Evolutionary conservation across 2,797 vertebrate genomes (phyloP).

Genomic region (Siniperca scherzeri): DNA sequence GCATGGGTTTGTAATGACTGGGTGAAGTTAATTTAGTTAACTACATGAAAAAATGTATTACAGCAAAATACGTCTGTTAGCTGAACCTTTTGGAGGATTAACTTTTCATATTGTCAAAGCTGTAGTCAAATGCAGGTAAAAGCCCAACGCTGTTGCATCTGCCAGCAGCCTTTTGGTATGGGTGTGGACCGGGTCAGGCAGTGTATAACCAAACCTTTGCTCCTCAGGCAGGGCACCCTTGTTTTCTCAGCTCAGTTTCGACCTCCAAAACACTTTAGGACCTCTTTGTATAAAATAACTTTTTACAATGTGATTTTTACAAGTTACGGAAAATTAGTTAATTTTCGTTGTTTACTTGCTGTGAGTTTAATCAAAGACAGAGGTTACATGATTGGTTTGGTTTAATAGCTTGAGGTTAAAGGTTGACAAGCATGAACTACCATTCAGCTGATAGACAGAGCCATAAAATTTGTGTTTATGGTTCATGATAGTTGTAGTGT

Average conservation of each 20-base stretch:
- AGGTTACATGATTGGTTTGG: conserved; percentile 42
- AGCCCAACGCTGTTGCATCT: background rate
- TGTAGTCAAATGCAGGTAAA: background rate
- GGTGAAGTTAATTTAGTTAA: too few relatives aligned
- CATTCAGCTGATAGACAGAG: conserved; percentile 58
- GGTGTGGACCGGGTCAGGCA: background rate
- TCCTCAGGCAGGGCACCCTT: background rate
- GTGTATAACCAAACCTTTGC: conserved; percentile 1
- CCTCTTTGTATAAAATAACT: background rate
- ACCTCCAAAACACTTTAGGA: background rate
- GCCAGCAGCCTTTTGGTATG: background rate
- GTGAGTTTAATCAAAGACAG: conserved; percentile 41
- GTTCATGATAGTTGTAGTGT: conserved; percentile 37
- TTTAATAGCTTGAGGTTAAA: conserved; percentile 66
- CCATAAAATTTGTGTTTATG: conserved; percentile 74
- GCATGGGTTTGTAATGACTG: too few relatives aligned
- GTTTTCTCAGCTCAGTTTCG: background rate
- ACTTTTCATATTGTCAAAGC: background rate
- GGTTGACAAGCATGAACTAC: conserved; percentile 44
- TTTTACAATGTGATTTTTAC: background rate
- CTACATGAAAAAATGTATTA: too few relatives aligned
- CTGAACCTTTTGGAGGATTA: background rate
- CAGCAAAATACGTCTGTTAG: too few relatives aligned
- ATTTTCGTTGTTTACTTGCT: background rate
- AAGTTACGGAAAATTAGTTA: background rate